A percentile compares a stretch with the other conserved stretches of the same genome.
Evolutionary conservation across 2,888 invertebrate species (phyloP).

Genomic region (Caenorhabditis doughertyi): DNA sequence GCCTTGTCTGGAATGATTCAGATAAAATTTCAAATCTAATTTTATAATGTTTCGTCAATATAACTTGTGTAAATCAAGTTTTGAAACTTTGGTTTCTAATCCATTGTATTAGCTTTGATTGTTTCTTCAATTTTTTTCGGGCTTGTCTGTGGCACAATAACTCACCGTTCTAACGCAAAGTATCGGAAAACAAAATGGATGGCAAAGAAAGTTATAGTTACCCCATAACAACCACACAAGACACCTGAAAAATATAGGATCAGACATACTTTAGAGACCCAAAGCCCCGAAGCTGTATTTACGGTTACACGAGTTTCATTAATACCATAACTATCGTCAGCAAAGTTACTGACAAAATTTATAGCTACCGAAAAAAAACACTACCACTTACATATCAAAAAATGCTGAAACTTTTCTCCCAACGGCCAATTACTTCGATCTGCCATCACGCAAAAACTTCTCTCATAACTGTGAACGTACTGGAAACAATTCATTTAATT

Average conservation of each 20-base stretch:
- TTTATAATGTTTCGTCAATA: not conserved
- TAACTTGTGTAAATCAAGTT: not conserved
- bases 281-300: too few relatives aligned
- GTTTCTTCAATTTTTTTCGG: not conserved
- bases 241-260: constrained; percentile 49
- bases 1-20: constrained; percentile 53
- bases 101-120: too few relatives aligned
- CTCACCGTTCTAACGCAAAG: constrained; percentile 46
- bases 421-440: constrained; percentile 16
- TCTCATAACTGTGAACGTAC: constrained; percentile 39
- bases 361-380: not conserved
- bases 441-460: constrained; percentile 35
- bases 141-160: too few relatives aligned
- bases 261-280: too few relatives aligned
- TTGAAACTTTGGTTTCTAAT: not conserved
- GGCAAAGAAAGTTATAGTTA: constrained; percentile 48
- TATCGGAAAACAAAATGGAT: constrained; percentile 55
- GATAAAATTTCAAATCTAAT: too few relatives aligned
- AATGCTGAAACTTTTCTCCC: constrained; percentile 1
- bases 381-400: constrained; percentile 33
- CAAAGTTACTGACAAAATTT: too few relatives aligned
- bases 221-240: constrained; percentile 51
- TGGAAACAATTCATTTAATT: constrained; percentile 17
- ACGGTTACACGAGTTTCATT: too few relatives aligned
- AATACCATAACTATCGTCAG: too few relatives aligned